A percentile compares a stretch with the other conserved stretches of the same genome.
These are phyloP conservation scores for Eupithecia subumbrata DNA, from an alignment of 2,888 invertebrate species.

Conservation along the genomic window DNA sequence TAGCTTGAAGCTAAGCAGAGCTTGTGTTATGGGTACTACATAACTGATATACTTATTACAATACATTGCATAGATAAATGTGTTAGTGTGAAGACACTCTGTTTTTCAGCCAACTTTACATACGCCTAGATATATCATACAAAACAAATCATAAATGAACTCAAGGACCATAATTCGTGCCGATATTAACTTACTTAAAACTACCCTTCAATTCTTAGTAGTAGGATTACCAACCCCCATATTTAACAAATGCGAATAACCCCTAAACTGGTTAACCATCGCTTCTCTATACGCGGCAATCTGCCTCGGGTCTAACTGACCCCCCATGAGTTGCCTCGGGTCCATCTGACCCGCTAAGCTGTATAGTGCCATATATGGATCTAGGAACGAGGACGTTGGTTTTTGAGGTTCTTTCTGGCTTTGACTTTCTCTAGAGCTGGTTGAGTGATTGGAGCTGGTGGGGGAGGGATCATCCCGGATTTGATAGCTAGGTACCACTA, in stretches of 20 bases:
- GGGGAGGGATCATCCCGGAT: slow-evolving; percentile 65
- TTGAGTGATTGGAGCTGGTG: slow-evolving; percentile 52
- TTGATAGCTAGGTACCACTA: slow-evolving; percentile 73
- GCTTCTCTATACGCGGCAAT: slow-evolving; percentile 75
- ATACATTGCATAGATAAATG: too few species aligned
- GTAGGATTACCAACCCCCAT: slow-evolving; percentile 70
- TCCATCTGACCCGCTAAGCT: slow-evolving; percentile 72
- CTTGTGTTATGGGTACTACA: too few species aligned
- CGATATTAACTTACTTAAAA: neutral
- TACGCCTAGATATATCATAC: neutral
- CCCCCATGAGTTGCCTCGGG: slow-evolving; percentile 66
- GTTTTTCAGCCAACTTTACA: neutral
- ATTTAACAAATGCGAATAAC: slow-evolving; percentile 67
- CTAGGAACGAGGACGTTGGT: slow-evolving; percentile 59
- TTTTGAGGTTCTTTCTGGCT: slow-evolving; percentile 47
- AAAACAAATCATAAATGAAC: neutral
- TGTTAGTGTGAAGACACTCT: too few species aligned
- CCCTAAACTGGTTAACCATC: slow-evolving; percentile 69
- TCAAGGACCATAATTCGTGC: neutral
- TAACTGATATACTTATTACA: too few species aligned
- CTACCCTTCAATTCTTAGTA: slow-evolving; percentile 68
- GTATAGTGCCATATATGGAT: slow-evolving; percentile 77
- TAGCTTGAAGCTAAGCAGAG: too few species aligned
- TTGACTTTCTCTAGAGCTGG: slow-evolving; percentile 55
- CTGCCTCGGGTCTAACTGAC: slow-evolving; percentile 73